These are phyloP conservation scores for Atherinosoma microstoma DNA, from an alignment of 2,797 vertebrate species.

Conservation along the genomic window DNA sequence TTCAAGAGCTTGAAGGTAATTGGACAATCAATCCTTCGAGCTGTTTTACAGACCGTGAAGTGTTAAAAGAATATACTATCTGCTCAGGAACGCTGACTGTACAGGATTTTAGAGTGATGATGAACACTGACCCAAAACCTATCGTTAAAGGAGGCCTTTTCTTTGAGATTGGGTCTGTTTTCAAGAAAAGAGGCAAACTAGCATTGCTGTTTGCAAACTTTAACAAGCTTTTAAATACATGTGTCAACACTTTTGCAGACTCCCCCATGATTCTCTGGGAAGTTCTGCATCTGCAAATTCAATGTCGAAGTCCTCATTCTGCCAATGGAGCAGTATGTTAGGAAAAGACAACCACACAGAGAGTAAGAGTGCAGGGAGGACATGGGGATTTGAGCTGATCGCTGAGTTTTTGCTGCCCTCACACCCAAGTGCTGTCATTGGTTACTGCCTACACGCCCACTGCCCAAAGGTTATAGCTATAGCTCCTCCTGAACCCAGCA, in stretches of 20 bases:
- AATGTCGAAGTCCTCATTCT: neutral
- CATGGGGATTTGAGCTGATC: neutral
- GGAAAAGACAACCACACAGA: neutral
- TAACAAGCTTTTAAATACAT: neutral
- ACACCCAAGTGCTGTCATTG: neutral
- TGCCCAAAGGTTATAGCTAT: neutral
- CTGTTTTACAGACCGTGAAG: neutral
- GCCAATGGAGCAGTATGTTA: neutral
- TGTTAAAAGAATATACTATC: neutral
- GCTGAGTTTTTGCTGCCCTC: neutral
- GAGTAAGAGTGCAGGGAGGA: neutral
- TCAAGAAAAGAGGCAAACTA: neutral
- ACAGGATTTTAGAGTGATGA: neutral
- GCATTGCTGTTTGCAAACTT: neutral
- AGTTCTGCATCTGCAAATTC: neutral
- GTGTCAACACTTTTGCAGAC: neutral
- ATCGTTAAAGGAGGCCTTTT: neutral
- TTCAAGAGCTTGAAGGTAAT: neutral
- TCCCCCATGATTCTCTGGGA: neutral
- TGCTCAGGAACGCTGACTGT: neutral
- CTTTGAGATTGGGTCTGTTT: neutral
- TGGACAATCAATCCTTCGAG: neutral
- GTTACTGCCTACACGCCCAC: conserved; percentile 1
- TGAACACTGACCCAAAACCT: neutral
- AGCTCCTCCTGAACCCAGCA: neutral